phyloP scores from a whole-genome alignment of 2,113 vertebrate species.

The Promerops cafer region DNA sequence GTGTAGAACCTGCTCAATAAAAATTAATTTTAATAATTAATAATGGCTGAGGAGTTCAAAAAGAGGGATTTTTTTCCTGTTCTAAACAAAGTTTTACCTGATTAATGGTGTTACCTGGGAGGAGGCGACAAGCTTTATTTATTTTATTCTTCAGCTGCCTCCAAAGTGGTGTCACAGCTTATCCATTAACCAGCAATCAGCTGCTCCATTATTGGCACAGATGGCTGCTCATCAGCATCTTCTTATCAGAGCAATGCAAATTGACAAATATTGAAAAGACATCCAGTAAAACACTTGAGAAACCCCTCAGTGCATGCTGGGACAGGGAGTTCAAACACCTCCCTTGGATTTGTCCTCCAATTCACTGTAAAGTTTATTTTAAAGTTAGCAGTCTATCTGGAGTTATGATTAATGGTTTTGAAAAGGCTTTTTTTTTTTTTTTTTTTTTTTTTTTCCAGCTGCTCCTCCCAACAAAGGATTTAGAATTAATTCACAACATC shows the following conservation, averaged over 20 bases:
- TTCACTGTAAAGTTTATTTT: constrained; percentile 44
- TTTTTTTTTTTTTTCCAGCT: constrained; percentile 14
- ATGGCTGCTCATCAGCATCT: neutral
- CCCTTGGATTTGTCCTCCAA: constrained; percentile 1
- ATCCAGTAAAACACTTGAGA: neutral
- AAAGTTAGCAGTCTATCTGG: constrained; percentile 37
- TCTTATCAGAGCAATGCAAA: constrained; percentile 38
- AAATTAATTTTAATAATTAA: neutral
- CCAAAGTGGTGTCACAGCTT: neutral
- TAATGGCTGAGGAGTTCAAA: neutral
- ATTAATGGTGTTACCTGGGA: neutral
- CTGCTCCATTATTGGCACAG: neutral
- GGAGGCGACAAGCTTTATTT: neutral
- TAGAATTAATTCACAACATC: constrained; percentile 70
- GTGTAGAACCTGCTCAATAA: neutral
- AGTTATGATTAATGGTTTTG: constrained; percentile 61
- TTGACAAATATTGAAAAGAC: neutral
- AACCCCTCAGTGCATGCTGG: neutral
- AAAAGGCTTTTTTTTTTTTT: constrained; percentile 29
- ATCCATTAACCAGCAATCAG: neutral
- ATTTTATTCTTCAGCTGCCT: neutral
- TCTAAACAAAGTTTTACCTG: neutral
- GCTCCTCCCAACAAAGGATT: constrained; percentile 35
- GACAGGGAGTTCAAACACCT: neutral
- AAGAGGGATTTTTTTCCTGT: neutral